A percentile compares a stretch with the other conserved stretches of the same genome.
phyloP scores from a whole-genome alignment of 2,888 invertebrate genomes.

The Drosophila rellima region DNA sequence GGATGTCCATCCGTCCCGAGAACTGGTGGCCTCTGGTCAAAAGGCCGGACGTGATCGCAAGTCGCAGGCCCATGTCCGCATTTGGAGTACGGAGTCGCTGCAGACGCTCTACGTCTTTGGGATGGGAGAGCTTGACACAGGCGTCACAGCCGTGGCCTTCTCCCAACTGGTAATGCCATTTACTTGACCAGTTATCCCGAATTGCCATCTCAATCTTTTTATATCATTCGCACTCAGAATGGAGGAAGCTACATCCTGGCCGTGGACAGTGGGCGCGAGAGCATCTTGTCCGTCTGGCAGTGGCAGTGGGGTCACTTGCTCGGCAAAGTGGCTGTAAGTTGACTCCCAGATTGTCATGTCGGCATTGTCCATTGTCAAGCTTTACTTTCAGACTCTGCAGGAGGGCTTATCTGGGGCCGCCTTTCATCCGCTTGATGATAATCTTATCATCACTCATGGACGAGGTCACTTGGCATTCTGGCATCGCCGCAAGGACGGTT shows the following conservation, averaged over 20 bases:
- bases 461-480: constrained; percentile 96
- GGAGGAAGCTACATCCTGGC: constrained; percentile 96
- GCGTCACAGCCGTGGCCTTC: constrained; percentile 95
- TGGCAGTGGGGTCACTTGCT: constrained; percentile 98
- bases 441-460: constrained; percentile 95
- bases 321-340: constrained; percentile 96
- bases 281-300: constrained; percentile 97
- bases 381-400: constrained; percentile 90
- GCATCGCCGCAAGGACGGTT: constrained; percentile 96
- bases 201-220: not conserved
- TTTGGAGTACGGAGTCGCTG: constrained; percentile 96
- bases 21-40: constrained; percentile 96
- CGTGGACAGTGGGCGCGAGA: constrained; percentile 95
- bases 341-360: not conserved
- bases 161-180: constrained; percentile 90
- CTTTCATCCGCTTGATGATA: constrained; percentile 96
- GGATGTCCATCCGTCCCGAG: constrained; percentile 95
- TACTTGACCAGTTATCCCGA: not conserved
- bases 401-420: constrained; percentile 95
- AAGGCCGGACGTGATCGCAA: constrained; percentile 93
- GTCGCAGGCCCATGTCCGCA: constrained; percentile 95
- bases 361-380: not conserved
- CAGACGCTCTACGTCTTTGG: constrained; percentile 96
- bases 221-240: constrained; percentile 87
- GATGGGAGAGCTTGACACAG: constrained; percentile 95